These are phyloP conservation scores for Thymelicus sylvestris DNA, from an alignment of 2,888 invertebrate species.

Conservation along the genomic window DNA sequence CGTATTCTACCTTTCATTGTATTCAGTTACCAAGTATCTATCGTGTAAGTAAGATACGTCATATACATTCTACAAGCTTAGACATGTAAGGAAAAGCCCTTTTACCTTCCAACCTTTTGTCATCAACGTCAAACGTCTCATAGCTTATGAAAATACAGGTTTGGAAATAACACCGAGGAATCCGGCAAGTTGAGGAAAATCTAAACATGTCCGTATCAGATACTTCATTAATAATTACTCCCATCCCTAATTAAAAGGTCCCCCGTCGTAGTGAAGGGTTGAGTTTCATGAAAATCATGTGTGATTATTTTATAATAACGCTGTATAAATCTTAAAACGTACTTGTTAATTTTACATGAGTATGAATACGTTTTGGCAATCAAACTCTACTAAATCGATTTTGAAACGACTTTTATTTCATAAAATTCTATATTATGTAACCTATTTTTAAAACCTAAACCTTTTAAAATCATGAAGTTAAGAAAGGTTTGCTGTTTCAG, in stretches of 20 bases:
- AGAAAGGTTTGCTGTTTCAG: no score
- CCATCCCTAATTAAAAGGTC: conserved; percentile 63
- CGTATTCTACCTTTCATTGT: no score
- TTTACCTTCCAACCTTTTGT: conserved; percentile 32
- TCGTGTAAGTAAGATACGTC: no score
- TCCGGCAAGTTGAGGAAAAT: conserved; percentile 47
- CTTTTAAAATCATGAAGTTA: no score
- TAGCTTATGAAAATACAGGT: conserved; percentile 54
- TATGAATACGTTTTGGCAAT: no score
- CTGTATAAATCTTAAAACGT: not conserved
- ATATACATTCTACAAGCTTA: no score
- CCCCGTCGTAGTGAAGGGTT: conserved; percentile 47
- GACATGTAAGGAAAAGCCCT: no score
- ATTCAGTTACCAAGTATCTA: no score
- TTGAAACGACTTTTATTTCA: not conserved
- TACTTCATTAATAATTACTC: conserved; percentile 77
- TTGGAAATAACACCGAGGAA: conserved; percentile 35
- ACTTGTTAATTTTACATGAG: no score
- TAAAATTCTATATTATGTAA: no score
- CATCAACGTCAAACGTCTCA: conserved; percentile 45
- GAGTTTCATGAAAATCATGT: conserved; percentile 27
- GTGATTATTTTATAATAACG: conserved; percentile 26
- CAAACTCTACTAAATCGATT: not conserved
- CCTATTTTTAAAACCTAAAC: no score
- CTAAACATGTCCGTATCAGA: conserved; percentile 68